These are phyloP conservation scores for Caenorhabditis inopinata DNA, from an alignment of 1,140 invertebrate genomes.

Conservation along the genomic window DNA sequence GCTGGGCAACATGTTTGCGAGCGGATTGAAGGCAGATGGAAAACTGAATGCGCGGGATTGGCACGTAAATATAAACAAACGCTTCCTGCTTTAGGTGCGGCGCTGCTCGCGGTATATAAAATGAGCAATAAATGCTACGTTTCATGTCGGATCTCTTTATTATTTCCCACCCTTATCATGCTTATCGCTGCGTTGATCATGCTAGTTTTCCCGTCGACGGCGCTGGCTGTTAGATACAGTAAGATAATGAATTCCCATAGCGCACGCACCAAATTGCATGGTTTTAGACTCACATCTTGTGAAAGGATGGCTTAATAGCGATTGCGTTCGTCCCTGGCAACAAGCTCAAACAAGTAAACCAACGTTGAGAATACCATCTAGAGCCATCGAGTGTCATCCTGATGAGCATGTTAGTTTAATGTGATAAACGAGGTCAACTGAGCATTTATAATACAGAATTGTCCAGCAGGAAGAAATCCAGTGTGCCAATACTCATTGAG, in stretches of 20 bases:
- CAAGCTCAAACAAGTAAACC: background rate
- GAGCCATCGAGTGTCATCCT: conserved; percentile 15
- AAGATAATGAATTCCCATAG: background rate
- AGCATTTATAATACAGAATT: background rate
- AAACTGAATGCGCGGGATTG: background rate
- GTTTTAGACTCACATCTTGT: background rate
- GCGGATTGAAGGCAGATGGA: conserved; percentile 14
- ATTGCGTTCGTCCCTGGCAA: conserved; percentile 5
- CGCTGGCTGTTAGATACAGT: background rate
- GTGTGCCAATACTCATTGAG: conserved; percentile 17
- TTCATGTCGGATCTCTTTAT: background rate
- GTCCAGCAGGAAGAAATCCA: conserved; percentile 8
- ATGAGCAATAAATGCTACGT: conserved; percentile 8
- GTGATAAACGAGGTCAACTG: too few relatives aligned
- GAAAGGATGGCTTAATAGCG: background rate
- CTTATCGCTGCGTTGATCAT: background rate
- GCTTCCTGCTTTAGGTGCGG: conserved; percentile 9
- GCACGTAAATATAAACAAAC: conserved; percentile 34
- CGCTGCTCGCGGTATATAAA: conserved; percentile 7
- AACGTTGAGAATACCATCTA: conserved; percentile 14
- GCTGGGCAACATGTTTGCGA: background rate
- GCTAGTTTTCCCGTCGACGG: background rate
- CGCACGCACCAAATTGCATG: too few relatives aligned
- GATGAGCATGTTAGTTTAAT: background rate
- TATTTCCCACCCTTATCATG: background rate